Percentiles rank a stretch among this genome's conserved stretches.
These are phyloP conservation scores for Pterostichus niger DNA, from an alignment of 2,888 invertebrate species.

Conservation along the genomic window DNA sequence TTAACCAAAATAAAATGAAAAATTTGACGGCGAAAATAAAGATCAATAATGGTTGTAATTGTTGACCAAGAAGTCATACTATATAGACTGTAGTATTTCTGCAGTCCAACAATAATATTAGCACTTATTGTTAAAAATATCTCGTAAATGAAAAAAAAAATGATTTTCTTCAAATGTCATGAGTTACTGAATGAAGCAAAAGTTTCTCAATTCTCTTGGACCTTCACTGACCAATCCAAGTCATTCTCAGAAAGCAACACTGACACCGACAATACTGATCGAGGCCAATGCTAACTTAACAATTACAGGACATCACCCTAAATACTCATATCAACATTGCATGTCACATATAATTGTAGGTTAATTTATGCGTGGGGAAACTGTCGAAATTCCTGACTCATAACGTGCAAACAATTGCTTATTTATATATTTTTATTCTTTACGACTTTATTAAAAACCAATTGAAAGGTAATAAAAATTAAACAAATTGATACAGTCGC, in stretches of 20 bases:
- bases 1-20: no score
- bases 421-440: no score
- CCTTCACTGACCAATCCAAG: constrained; percentile 28
- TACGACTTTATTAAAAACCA: no score
- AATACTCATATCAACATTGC: constrained; percentile 45
- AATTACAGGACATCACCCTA: constrained; percentile 57
- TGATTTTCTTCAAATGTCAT: background rate
- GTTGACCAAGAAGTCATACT: no score
- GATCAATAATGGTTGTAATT: no score
- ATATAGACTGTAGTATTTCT: no score
- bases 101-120: no score
- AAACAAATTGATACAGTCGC: no score
- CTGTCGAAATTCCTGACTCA: constrained; percentile 8
- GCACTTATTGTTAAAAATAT: no score
- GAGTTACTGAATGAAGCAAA: background rate
- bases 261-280: constrained; percentile 46
- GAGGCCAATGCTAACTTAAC: constrained; percentile 54
- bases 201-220: constrained; percentile 7
- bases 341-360: constrained; percentile 21
- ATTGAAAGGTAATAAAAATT: no score
- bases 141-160: no score
- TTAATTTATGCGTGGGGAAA: background rate
- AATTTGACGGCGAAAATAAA: no score
- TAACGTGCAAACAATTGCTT: background rate
- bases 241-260: constrained; percentile 28